phyloP scores from a whole-genome alignment of 1,140 invertebrate species.

The Mya arenaria region DNA sequence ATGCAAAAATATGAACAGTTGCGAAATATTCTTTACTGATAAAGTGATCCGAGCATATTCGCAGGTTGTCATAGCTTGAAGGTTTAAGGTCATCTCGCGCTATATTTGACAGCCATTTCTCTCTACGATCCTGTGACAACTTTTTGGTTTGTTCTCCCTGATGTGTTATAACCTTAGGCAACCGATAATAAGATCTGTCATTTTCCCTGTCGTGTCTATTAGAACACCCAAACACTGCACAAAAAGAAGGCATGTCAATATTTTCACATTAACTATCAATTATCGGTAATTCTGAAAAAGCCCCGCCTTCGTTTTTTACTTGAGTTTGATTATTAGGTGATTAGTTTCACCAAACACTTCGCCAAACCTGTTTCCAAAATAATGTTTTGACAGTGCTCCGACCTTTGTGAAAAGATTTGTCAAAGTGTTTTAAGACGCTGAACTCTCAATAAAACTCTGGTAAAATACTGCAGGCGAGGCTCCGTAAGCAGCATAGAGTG shows the following conservation, averaged over 20 bases:
- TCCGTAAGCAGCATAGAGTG: too few species aligned
- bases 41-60: slow-evolving; percentile 32
- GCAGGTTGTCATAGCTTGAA: slow-evolving; percentile 24
- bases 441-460: too few species aligned
- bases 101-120: slow-evolving; percentile 18
- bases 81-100: slow-evolving; percentile 7
- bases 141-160: slow-evolving; percentile 2
- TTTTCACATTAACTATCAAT: too few species aligned
- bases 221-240: slow-evolving; percentile 35
- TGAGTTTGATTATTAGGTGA: too few species aligned
- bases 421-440: too few species aligned
- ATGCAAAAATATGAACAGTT: background rate
- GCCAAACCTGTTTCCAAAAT: too few species aligned
- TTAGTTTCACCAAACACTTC: too few species aligned
- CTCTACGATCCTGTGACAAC: slow-evolving; percentile 1
- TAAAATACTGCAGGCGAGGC: too few species aligned
- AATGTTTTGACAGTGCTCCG: too few species aligned
- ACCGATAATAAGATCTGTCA: slow-evolving; percentile 24
- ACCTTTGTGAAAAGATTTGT: too few species aligned
- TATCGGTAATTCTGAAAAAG: too few species aligned
- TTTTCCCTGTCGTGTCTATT: slow-evolving; percentile 28
- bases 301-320: too few species aligned
- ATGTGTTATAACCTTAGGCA: slow-evolving; percentile 7
- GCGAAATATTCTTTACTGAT: background rate
- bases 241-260: slow-evolving; percentile 23